These are phyloP conservation scores for Paramormyrops hopkinsi DNA, from an alignment of 2,797 vertebrate species.

Conservation along the genomic window DNA sequence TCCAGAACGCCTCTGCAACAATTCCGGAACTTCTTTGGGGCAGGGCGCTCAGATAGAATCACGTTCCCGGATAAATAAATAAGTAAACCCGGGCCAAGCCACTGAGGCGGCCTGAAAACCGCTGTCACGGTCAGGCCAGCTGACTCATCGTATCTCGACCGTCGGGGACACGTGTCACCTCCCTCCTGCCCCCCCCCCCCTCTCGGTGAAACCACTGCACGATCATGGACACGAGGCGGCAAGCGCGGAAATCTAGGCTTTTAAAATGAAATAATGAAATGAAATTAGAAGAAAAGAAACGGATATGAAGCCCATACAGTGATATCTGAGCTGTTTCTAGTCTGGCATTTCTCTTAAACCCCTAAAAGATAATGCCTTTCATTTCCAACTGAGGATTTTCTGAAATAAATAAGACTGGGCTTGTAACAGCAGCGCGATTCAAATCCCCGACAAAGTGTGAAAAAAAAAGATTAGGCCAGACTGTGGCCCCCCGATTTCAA, in stretches of 20 bases:
- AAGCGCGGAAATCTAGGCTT: neutral
- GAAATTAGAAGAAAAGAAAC: neutral
- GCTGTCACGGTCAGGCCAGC: neutral
- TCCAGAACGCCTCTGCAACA: conserved; percentile 40
- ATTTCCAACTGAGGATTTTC: conserved; percentile 34
- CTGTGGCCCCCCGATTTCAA: conserved; percentile 40
- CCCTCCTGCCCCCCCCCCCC: neutral
- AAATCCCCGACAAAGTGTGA: conserved; percentile 30
- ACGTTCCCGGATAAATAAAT: neutral
- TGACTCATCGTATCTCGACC: neutral
- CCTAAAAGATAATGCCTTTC: conserved; percentile 37
- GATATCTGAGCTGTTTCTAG: conserved; percentile 28
- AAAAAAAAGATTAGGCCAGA: conserved; percentile 38
- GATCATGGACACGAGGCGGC: neutral
- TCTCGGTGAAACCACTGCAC: conserved; percentile 12
- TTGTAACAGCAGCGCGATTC: conserved; percentile 26
- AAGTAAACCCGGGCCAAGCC: neutral
- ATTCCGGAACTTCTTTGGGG: neutral
- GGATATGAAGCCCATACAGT: neutral
- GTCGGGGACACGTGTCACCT: neutral
- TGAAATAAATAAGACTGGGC: conserved; percentile 37
- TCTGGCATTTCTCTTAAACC: conserved; percentile 26
- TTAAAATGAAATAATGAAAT: neutral
- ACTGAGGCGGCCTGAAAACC: neutral
- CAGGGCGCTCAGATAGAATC: neutral